These are phyloP conservation scores for Anastrepha ludens DNA, from an alignment of 1,140 invertebrate species.

Conservation along the genomic window DNA sequence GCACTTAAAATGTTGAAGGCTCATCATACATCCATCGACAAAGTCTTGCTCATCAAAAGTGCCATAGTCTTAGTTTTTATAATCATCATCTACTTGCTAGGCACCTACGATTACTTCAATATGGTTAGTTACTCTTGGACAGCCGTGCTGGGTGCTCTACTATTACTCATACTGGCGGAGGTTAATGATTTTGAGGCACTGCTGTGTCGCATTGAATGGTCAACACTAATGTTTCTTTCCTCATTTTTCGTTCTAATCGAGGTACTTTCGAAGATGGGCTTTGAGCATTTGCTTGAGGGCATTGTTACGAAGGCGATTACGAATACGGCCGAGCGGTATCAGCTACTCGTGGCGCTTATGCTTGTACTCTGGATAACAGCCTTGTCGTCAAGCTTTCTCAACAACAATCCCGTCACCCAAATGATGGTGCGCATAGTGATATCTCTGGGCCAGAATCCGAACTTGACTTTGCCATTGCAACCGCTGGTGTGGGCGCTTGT, in stretches of 20 bases:
- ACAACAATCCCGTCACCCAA: slow-evolving; percentile 85
- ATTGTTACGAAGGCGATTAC: slow-evolving; percentile 78
- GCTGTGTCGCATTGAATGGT: slow-evolving; percentile 84
- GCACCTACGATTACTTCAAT: slow-evolving; percentile 72
- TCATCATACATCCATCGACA: slow-evolving; percentile 77
- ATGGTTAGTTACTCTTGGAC: slow-evolving; percentile 80
- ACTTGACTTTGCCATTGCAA: slow-evolving; percentile 78
- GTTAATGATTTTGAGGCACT: slow-evolving; percentile 80
- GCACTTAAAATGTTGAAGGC: slow-evolving; percentile 61
- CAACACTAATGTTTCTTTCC: slow-evolving; percentile 86
- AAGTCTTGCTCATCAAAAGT: slow-evolving; percentile 79
- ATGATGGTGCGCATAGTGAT: slow-evolving; percentile 84
- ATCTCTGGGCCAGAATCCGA: slow-evolving; percentile 76
- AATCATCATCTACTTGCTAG: slow-evolving; percentile 81
- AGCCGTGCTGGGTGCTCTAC: slow-evolving; percentile 81
- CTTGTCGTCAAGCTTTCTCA: slow-evolving; percentile 82
- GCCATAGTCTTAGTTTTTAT: slow-evolving; percentile 78
- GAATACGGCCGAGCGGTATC: slow-evolving; percentile 76
- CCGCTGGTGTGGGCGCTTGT: slow-evolving; percentile 84
- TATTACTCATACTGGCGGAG: slow-evolving; percentile 79
- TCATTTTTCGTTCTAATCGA: slow-evolving; percentile 86
- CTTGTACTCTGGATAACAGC: slow-evolving; percentile 83
- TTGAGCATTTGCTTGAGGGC: slow-evolving; percentile 82
- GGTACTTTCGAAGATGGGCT: slow-evolving; percentile 79
- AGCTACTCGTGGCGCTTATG: slow-evolving; percentile 80